Percentiles rank a stretch among this genome's conserved stretches.
Evolutionary conservation across 2,113 vertebrate species (phyloP).

Genomic region (Athene cunicularia): DNA sequence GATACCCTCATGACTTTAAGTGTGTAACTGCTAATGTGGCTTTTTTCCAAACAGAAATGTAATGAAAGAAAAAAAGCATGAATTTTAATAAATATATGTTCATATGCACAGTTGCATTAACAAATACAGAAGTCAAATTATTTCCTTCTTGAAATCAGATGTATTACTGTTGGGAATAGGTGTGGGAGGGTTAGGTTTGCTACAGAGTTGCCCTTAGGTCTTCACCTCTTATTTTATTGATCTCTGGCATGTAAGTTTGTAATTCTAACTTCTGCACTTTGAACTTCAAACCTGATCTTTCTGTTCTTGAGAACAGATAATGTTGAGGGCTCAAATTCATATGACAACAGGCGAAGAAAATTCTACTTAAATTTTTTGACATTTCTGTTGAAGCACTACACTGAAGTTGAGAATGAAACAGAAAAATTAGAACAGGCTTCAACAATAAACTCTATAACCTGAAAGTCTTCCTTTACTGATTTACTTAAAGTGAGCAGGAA

Average conservation of each 20-base stretch:
- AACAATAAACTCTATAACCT: not conserved
- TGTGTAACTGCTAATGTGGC: not conserved
- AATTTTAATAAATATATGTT: not conserved
- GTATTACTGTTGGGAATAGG: not conserved
- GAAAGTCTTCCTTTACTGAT: not conserved
- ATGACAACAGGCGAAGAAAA: not conserved
- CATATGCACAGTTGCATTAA: not conserved
- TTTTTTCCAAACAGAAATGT: not conserved
- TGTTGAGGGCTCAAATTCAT: not conserved
- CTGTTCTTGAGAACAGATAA: not conserved
- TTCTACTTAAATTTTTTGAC: not conserved
- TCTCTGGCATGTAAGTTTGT: not conserved
- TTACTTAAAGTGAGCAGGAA: not conserved
- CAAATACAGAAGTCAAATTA: not conserved
- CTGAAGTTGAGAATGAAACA: not conserved
- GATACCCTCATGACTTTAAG: rapidly evolving
- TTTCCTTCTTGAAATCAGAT: not conserved
- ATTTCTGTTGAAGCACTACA: too few species aligned
- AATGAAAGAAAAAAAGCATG: not conserved
- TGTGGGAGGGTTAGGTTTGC: not conserved
- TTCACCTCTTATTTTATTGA: not conserved
- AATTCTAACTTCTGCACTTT: not conserved
- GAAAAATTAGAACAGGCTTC: not conserved
- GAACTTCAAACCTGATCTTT: not conserved
- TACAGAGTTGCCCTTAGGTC: not conserved